These are phyloP conservation scores for Erinaceus europaeus DNA, from an alignment of 2,113 vertebrate species.

Conservation along the genomic window DNA sequence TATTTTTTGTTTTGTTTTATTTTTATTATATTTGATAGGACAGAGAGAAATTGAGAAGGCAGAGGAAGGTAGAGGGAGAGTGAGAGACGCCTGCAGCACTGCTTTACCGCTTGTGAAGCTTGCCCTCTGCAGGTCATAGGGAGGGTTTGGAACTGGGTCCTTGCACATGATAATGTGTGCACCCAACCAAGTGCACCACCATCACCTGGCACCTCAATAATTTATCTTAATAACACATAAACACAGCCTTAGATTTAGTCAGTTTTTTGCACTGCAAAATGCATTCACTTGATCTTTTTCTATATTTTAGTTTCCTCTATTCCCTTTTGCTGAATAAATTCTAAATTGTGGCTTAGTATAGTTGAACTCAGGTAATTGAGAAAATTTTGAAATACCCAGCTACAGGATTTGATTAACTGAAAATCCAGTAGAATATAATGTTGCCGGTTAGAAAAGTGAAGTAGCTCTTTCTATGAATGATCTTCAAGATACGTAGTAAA, in stretches of 20 bases:
- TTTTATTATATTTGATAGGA: too few species aligned
- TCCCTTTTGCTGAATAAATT: neutral
- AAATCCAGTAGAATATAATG: neutral
- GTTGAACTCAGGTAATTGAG: neutral
- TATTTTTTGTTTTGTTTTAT: neutral
- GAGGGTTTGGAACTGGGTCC: too few species aligned
- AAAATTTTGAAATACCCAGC: slow-evolving; percentile 26
- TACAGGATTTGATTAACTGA: slow-evolving; percentile 11
- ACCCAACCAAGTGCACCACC: too few species aligned
- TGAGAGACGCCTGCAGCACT: too few species aligned
- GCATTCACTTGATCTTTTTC: neutral
- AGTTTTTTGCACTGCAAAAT: neutral
- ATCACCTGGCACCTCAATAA: too few species aligned
- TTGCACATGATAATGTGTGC: too few species aligned
- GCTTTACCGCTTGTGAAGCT: too few species aligned
- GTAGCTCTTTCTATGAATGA: neutral
- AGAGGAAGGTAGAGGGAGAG: too few species aligned
- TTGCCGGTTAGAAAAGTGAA: slow-evolving; percentile 14
- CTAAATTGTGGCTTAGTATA: neutral
- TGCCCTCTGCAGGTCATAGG: too few species aligned
- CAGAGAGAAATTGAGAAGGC: too few species aligned
- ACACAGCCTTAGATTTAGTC: neutral
- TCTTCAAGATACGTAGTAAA: neutral
- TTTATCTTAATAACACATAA: neutral
- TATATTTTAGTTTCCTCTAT: neutral